phyloP scores from a whole-genome alignment of 1,140 invertebrate species.

The Drosophila rufa region DNA sequence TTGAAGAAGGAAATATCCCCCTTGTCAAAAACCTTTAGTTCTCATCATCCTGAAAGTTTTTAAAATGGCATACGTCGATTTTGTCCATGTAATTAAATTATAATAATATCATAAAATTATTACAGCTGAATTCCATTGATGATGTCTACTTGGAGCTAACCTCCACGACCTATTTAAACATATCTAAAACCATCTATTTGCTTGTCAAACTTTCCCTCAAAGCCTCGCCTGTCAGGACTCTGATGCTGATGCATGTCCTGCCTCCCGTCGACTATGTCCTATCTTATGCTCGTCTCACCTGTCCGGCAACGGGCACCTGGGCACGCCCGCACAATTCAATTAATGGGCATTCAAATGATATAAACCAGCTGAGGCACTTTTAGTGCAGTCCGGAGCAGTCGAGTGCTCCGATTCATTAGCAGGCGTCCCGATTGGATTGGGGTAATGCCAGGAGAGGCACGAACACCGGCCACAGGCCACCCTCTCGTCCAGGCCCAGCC shows the following conservation, averaged over 20 bases:
- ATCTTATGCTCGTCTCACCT: constrained; percentile 14
- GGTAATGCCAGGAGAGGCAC: constrained; percentile 53
- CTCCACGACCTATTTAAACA: not conserved
- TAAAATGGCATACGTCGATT: too few species aligned
- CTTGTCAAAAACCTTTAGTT: too few species aligned
- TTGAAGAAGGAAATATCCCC: too few species aligned
- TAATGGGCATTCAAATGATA: constrained; percentile 81
- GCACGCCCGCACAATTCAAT: constrained; percentile 75
- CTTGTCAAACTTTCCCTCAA: not conserved
- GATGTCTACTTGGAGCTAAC: not conserved
- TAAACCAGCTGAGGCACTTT: constrained; percentile 75
- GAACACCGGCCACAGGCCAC: constrained; percentile 23
- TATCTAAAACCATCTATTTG: too few species aligned
- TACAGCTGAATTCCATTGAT: not conserved
- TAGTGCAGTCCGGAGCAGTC: constrained; percentile 54
- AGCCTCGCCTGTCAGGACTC: not conserved
- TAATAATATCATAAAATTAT: too few species aligned
- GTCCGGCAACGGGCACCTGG: constrained; percentile 22
- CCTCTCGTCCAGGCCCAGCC: not conserved
- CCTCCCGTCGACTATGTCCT: not conserved
- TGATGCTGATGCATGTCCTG: not conserved
- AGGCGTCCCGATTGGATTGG: constrained; percentile 49
- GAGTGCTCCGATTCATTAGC: constrained; percentile 65
- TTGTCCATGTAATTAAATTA: not conserved
- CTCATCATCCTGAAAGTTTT: too few species aligned